A percentile compares a stretch with the other conserved stretches of the same genome.
Evolutionary conservation across 2,113 vertebrate species (phyloP).

Genomic region (Semicossyphus pulcher): DNA sequence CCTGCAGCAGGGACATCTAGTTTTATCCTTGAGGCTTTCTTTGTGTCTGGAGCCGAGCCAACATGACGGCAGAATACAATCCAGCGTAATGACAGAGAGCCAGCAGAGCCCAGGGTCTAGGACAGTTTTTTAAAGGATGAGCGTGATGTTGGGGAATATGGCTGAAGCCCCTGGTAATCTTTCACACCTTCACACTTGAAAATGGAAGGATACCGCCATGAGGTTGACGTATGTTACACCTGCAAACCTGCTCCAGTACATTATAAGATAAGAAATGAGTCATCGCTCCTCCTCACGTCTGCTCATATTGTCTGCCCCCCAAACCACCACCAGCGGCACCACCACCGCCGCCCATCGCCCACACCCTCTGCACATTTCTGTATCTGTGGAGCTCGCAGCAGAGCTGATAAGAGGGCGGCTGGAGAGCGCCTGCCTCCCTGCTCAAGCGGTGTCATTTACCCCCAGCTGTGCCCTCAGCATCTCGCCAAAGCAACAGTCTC

Average conservation of each 20-base stretch:
- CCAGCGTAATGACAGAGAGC: conserved; percentile 20
- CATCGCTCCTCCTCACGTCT: conserved; percentile 42
- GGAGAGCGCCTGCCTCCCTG: conserved; percentile 29
- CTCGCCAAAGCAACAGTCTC: conserved; percentile 39
- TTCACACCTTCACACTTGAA: conserved; percentile 30
- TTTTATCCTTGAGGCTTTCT: conserved; percentile 58
- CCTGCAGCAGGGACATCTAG: conserved; percentile 15
- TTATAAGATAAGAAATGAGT: conserved; percentile 65
- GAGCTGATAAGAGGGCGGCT: conserved; percentile 53
- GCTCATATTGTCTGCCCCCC: conserved; percentile 41
- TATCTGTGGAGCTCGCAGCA: conserved; percentile 31
- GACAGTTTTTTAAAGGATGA: conserved; percentile 33
- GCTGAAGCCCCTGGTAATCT: conserved; percentile 13
- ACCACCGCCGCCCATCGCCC: background rate
- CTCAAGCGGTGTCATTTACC: conserved; percentile 68
- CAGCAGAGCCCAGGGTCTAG: conserved; percentile 17
- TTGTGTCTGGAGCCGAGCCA: conserved; percentile 53
- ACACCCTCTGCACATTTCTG: conserved; percentile 25
- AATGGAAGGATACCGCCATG: background rate
- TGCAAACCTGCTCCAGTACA: conserved; percentile 28
- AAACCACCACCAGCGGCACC: background rate
- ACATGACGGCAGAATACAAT: conserved; percentile 37
- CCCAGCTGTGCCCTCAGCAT: conserved; percentile 47
- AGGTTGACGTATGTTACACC: conserved; percentile 30
- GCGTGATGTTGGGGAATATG: conserved; percentile 1